Evolutionary conservation across 1,140 invertebrate genomes (phyloP), one percentile per base, ranked within the genome.

Genomic region (Halotydeus destructor): DNA sequence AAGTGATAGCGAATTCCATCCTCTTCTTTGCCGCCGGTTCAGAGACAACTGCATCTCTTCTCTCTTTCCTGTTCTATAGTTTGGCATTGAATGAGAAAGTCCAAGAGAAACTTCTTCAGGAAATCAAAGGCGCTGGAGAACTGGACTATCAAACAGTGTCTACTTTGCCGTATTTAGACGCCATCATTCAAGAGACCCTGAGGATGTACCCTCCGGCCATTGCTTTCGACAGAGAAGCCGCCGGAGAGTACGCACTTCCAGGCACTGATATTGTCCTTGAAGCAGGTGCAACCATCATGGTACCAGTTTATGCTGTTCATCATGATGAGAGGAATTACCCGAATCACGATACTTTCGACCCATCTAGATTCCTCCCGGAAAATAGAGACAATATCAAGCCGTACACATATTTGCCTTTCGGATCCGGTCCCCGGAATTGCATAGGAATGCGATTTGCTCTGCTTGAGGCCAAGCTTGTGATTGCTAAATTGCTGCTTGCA

Each of bases 1-100:
- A 49, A 26, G 28, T 49, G 11, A 22, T 70, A 0, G 70, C 69
- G 0, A 68, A 74, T 55, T 62, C 63, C 1, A 68, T 72, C 28
- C 61, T n/a, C 14, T 11, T 55, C 61, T 43, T 63, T 64, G 45
- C 54, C 61, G 44, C 54, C 68, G 44, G 58, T 62, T 5, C 54
- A 49, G 11, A 62, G 45, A 69, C 67, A 3, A 67, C 63, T 1
- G 59, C 64, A 27, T 63, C 56, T 5, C 54, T 60, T 0, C 43
- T 69, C 5, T 54, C 58, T 3, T 68, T 60, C 48, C 52, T 60
- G 8, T 54, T 61, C 38, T 64, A 64, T 47, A 54, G 62, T 44
- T 54, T 69, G 42, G 58, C 64, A 5, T 52, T 49, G 6, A 57
- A 68, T 51, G 61, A 51, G 16, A 54, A 64, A 6, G 54, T 63